Evolutionary conservation across 2,113 vertebrate species (phyloP).

Genomic region (Microcebus jonahi): DNA sequence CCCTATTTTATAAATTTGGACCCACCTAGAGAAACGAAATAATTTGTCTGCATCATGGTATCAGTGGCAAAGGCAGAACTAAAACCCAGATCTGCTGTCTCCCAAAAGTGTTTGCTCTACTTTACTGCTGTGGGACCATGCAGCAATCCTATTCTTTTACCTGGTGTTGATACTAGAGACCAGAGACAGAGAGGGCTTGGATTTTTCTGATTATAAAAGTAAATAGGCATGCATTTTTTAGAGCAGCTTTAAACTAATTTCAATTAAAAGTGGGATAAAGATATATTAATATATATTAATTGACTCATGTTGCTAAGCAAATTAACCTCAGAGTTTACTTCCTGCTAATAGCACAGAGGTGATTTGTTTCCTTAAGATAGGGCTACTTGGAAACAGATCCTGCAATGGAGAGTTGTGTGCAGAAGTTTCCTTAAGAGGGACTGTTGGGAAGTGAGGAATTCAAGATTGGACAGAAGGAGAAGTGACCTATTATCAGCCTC

Average conservation of each 20-base stretch:
- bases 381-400: background rate
- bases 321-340: background rate
- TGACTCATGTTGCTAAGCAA: background rate
- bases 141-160: background rate
- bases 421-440: background rate
- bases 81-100: background rate
- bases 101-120: background rate
- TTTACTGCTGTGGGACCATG: background rate
- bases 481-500: background rate
- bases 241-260: slow-evolving; percentile 11
- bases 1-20: background rate
- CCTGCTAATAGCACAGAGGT: background rate
- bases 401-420: background rate
- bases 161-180: background rate
- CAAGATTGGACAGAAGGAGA: background rate
- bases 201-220: background rate
- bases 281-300: background rate
- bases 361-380: background rate
- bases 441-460: background rate
- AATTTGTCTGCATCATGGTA: background rate
- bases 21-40: background rate
- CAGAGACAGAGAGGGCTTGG: background rate
- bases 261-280: background rate
- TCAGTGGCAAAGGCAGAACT: background rate
- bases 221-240: background rate